phyloP scores from a whole-genome alignment of 2,113 vertebrate species.

The Rafetus swinhoei region DNA sequence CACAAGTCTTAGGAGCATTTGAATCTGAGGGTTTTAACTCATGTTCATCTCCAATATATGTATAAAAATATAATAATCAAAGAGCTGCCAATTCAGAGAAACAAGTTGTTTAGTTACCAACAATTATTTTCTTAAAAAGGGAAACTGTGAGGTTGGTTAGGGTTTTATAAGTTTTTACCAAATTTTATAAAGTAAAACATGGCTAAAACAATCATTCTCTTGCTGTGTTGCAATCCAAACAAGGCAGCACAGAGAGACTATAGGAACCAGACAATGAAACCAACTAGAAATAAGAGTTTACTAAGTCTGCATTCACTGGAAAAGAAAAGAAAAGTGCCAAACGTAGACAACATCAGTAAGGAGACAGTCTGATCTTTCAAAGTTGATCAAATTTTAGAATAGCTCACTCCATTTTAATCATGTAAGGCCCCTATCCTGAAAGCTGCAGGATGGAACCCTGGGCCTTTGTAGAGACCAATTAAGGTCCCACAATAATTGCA shows the following conservation, averaged over 20 bases:
- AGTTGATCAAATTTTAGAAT: background rate
- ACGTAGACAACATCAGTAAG: background rate
- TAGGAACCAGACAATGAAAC: background rate
- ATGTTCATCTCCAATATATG: background rate
- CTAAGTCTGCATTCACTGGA: background rate
- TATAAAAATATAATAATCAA: slow-evolving; percentile 1
- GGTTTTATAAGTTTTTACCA: slow-evolving; percentile 37
- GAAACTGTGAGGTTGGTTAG: slow-evolving; percentile 26
- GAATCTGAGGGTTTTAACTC: background rate
- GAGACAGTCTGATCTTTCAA: background rate
- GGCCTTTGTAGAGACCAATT: rapidly evolving
- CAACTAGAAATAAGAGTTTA: background rate
- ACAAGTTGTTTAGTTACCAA: background rate
- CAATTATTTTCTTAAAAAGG: slow-evolving; percentile 23
- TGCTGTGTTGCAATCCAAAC: rapidly evolving
- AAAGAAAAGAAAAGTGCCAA: background rate
- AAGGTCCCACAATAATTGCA: background rate
- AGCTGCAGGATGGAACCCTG: rapidly evolving
- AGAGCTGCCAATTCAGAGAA: slow-evolving; percentile 1
- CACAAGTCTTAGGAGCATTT: background rate
- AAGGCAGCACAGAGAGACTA: slow-evolving; percentile 56
- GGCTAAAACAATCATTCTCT: background rate
- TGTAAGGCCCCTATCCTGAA: slow-evolving; percentile 6
- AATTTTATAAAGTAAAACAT: slow-evolving; percentile 17
- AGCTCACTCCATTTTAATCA: background rate